phyloP scores from a whole-genome alignment of 2,113 vertebrate genomes.

The Plotosus lineatus region DNA sequence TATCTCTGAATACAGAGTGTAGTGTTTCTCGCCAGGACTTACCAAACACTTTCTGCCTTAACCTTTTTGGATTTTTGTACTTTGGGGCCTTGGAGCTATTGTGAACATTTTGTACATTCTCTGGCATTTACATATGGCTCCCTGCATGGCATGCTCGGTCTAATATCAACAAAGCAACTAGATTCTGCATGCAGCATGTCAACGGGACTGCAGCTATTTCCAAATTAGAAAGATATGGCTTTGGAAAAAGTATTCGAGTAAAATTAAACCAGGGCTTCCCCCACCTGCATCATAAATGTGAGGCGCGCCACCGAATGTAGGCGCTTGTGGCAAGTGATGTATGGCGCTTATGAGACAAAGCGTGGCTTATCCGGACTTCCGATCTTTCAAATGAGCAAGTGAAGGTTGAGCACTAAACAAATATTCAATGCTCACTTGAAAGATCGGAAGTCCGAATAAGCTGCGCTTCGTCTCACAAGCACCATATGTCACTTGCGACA shows the following conservation, averaged over 20 bases:
- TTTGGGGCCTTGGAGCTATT: constrained; percentile 17
- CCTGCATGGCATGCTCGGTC: constrained; percentile 29
- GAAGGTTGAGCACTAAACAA: too few species aligned
- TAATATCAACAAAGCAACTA: constrained; percentile 24
- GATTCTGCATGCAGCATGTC: constrained; percentile 19
- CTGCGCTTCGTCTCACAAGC: too few species aligned
- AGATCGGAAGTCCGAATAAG: too few species aligned
- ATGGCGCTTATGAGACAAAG: too few species aligned
- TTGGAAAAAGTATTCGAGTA: constrained; percentile 6
- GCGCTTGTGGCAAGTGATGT: too few species aligned
- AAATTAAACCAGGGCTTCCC: not conserved
- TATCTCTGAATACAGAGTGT: constrained; percentile 21
- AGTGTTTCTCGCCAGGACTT: not conserved
- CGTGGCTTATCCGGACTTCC: too few species aligned
- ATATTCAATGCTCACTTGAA: too few species aligned
- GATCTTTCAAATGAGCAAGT: too few species aligned
- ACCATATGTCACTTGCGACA: too few species aligned
- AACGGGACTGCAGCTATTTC: not conserved
- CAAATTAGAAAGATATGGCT: constrained; percentile 20
- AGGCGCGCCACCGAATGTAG: too few species aligned
- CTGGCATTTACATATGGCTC: constrained; percentile 35
- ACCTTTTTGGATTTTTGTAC: not conserved
- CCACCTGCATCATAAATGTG: too few species aligned
- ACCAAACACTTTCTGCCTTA: constrained; percentile 16
- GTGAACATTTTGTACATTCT: constrained; percentile 25